Conservation (phyloP, 2,888 invertebrate genomes). For the Liopterus haemorrhoidalis region DNA sequence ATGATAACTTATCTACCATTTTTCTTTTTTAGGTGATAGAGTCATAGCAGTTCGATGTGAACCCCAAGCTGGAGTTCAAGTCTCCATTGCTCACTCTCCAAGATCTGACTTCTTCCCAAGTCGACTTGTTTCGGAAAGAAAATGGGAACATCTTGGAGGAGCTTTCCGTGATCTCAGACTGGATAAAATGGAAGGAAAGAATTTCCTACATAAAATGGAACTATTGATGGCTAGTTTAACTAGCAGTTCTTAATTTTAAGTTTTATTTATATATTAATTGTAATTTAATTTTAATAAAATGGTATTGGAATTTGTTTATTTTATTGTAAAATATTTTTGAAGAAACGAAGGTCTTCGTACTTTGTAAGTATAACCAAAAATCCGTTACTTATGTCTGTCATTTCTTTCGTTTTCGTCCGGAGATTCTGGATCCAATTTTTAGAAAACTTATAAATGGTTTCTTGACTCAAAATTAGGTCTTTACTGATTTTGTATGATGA, state of each 20-base stretch:
- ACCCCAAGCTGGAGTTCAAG: conserved; percentile 80
- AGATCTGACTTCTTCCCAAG: conserved; percentile 83
- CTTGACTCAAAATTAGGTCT: no score
- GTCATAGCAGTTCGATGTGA: conserved; percentile 89
- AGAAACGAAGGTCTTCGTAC: no score
- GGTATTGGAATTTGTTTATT: no score
- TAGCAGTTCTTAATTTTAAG: conserved; percentile 55
- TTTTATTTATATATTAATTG: conserved; percentile 19
- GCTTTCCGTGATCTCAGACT: conserved; percentile 84
- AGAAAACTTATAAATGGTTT: no score
- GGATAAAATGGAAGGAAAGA: conserved; percentile 93
- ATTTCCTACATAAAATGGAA: conserved; percentile 95
- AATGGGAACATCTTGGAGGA: conserved; percentile 93
- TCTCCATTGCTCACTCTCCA: conserved; percentile 83
- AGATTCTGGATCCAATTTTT: no score
- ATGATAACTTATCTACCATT: no score
- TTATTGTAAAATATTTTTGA: no score
- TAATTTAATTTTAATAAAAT: background rate
- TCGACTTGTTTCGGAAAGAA: conserved; percentile 79
- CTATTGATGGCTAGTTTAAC: conserved; percentile 86
- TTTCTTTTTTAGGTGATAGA: conserved; percentile 53
- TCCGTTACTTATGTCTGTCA: no score
- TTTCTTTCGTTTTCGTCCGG: no score
- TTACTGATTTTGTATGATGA: no score
- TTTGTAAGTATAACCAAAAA: no score